Evolutionary conservation across 2,113 vertebrate species (phyloP).

Genomic region (Chamaea fasciata): DNA sequence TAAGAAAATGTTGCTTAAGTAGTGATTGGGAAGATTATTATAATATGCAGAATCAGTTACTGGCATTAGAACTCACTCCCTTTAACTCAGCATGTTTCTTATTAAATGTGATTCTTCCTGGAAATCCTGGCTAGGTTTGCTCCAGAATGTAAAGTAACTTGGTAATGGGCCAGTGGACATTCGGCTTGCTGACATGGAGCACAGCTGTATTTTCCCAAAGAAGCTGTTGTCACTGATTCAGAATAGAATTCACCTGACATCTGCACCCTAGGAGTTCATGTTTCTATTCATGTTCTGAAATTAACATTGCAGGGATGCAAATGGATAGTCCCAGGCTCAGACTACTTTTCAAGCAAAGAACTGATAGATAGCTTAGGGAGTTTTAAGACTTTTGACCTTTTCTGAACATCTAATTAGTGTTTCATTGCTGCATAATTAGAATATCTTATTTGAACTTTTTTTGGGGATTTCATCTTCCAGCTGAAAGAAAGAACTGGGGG

Average conservation of each 20-base stretch:
- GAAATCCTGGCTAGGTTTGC: neutral
- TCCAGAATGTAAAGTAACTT: neutral
- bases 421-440: neutral
- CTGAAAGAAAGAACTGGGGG: neutral
- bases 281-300: neutral
- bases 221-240: neutral
- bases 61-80: neutral
- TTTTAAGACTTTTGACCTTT: neutral
- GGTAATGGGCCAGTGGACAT: neutral
- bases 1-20: neutral
- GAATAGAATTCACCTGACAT: neutral
- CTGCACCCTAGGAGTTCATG: neutral
- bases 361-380: neutral
- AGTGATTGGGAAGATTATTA: neutral
- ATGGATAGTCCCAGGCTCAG: neutral
- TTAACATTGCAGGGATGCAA: neutral
- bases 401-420: neutral
- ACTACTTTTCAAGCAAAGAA: neutral
- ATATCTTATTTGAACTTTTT: neutral
- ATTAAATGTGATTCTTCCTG: neutral
- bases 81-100: neutral
- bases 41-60: neutral
- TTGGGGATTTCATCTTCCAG: neutral
- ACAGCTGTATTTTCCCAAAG: slow-evolving; percentile 22
- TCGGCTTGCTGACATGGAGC: neutral